Evolutionary conservation across 2,888 invertebrate genomes (phyloP).

Genomic region (Hypsopygia costalis): DNA sequence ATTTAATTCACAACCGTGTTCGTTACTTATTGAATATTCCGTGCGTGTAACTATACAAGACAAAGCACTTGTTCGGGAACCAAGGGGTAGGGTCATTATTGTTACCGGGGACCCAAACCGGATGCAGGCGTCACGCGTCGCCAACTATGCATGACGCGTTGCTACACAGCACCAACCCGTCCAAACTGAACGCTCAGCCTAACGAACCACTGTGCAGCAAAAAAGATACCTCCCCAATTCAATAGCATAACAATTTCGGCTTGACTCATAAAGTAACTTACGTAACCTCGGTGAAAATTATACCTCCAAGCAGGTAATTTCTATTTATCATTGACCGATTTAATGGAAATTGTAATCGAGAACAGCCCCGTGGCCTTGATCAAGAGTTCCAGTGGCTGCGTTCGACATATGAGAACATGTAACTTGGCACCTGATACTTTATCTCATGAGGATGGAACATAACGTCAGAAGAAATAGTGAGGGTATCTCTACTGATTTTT

Average conservation of each 20-base stretch:
- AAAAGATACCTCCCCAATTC: background rate
- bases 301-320: slow-evolving; percentile 3
- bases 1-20: background rate
- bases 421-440: background rate
- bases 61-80: slow-evolving; percentile 26
- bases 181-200: slow-evolving; percentile 1
- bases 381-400: slow-evolving; percentile 1
- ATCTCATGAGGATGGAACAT: background rate
- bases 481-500: no score
- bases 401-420: background rate
- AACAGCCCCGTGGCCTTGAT: slow-evolving; percentile 8
- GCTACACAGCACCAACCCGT: slow-evolving; percentile 31
- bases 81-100: slow-evolving; percentile 38
- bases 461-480: background rate
- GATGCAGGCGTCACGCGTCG: slow-evolving; percentile 63
- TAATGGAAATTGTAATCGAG: slow-evolving; percentile 4
- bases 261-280: background rate
- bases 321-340: slow-evolving; percentile 6
- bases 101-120: slow-evolving; percentile 57
- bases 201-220: background rate
- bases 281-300: slow-evolving; percentile 3
- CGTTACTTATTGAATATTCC: slow-evolving; percentile 8
- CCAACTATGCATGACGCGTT: slow-evolving; percentile 63
- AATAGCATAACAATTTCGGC: no score
- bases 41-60: slow-evolving; percentile 13